Base-by-base conservation (phyloP, 1,140 invertebrate genomes). In the Camponotus floridanus region DNA sequence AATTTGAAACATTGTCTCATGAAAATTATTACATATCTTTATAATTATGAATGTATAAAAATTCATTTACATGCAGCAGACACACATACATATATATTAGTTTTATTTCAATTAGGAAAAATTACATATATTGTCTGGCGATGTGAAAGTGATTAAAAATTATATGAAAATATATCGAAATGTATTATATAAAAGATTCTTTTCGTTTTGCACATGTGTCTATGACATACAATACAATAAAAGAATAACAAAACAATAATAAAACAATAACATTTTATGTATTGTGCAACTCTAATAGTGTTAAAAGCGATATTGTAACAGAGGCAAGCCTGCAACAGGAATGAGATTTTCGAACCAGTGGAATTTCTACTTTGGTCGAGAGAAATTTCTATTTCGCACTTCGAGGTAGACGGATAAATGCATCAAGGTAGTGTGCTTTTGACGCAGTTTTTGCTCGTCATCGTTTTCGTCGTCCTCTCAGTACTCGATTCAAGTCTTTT, bases 321-420 rank as follows among this genome's bases (percentile, higher is more conserved):
- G 45, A 48, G 36, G 39, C 45, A 57, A 71, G 36, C 7, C 11
- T 15, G 21, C 3, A 15, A 36, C 26, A 13, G 26, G 9, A 42
- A 33, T 18, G 26, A 57, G 21, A 80, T 80, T 80, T 80, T 13
- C 67, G n/a, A 70, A 21, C 21, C 67, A 21, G 42, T 21, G 26
- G 51, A 71, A 57, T 81, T 81, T 81, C 3, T 68, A 26, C 64
- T 2, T 55, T 31, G 48, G 18, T 33, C 36, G 18, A 11, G 15
- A 71, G 51, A 71, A 42, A 71, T 81, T 81, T 71, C 65, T 81
- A 81, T 71, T 81, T 81, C 51, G 36, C 78, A 71, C 64, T 59
- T 59, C 8, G 21, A 33, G 48, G 6, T 71, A 59, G 78, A 71
- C 5, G 51, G 26, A 81, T 81, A 81, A 71, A 59, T 80, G 42